Evolutionary conservation across 2,113 vertebrate species (phyloP).

Genomic region (Ariopsis seemanni): DNA sequence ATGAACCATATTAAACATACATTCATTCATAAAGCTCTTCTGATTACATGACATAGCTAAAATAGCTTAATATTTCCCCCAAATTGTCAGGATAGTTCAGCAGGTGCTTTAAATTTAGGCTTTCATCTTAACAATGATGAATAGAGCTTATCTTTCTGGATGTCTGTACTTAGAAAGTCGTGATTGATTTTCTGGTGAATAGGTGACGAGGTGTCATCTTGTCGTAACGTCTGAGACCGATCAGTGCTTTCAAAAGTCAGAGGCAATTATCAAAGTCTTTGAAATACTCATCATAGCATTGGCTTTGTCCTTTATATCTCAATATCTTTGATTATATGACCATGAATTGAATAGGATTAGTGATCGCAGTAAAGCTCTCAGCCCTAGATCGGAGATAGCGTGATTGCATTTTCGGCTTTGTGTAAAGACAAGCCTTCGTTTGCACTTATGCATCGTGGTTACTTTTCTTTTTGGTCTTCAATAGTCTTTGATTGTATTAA

Average conservation of each 20-base stretch:
- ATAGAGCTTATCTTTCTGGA: slow-evolving; percentile 20
- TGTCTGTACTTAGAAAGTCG: slow-evolving; percentile 1
- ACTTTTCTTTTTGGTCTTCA: slow-evolving; percentile 13
- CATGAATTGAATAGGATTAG: slow-evolving; percentile 14
- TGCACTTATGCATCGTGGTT: slow-evolving; percentile 1
- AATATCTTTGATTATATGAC: neutral
- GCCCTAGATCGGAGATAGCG: neutral
- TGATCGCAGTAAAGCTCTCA: slow-evolving; percentile 14
- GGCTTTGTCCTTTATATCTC: neutral
- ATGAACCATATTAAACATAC: neutral
- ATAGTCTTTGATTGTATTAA: slow-evolving; percentile 41
- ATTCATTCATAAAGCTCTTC: neutral
- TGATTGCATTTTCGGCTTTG: slow-evolving; percentile 25
- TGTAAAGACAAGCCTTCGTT: slow-evolving; percentile 6
- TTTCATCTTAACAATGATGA: neutral
- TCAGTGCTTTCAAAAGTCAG: slow-evolving; percentile 24
- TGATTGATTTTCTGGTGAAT: slow-evolving; percentile 22
- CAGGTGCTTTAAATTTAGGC: neutral
- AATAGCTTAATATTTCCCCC: neutral
- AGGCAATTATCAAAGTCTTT: neutral
- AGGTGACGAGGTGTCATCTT: neutral
- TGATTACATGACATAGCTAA: neutral
- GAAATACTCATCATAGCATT: neutral
- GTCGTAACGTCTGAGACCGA: neutral
- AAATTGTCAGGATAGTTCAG: neutral